Base-by-base conservation (phyloP, 1,140 invertebrate species). In the Saccostrea echinata region DNA sequence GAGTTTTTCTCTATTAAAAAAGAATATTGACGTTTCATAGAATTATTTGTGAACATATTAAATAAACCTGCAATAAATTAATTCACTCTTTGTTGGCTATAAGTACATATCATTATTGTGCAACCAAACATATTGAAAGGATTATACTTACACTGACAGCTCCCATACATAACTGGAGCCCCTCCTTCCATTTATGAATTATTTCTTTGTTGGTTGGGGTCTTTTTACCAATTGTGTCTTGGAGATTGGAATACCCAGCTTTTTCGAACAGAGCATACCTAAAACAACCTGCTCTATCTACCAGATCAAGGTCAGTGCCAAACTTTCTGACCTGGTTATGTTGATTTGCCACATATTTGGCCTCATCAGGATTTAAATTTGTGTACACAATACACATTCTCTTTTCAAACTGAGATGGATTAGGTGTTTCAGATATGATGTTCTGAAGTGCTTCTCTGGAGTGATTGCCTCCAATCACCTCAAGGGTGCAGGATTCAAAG, bases 321-420 rank as follows among this genome's bases (percentile, higher is more conserved):
- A 57, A 6, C 55, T 57, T 57, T 57, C 55, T 57, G 21, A 57
- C 55, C 55, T 57, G 55, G 55, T 57, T 57, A 21, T 57, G 55
- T 21, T 57, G 55, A 9, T 57, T 57, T 12, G 55, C 55, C 21
- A 57, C 55, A 57, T 57, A 57, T 57, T 57, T 57, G 55, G 55
- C 55, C 55, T 57, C 55, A 57, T 57, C 55, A 57, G 55, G 55
- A 57, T 57, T 57, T 57, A 57, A 57, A 57, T 57, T 57, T 57
- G 55, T 57, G 55, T 57, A 57, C 55, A 57, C 55, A 57, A 57
- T 57, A 57, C 55, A 57, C 55, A 57, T 57, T 57, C 55, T 57
- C 21, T 57, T 57, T 57, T 57, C 55, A 57, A 57, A 57, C 13
- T 12, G 55, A 57, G 55, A 16, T 57, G 55, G 55, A 57, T 57